phyloP scores from a whole-genome alignment of 2,113 vertebrate species.

The Neoarius graeffei region DNA sequence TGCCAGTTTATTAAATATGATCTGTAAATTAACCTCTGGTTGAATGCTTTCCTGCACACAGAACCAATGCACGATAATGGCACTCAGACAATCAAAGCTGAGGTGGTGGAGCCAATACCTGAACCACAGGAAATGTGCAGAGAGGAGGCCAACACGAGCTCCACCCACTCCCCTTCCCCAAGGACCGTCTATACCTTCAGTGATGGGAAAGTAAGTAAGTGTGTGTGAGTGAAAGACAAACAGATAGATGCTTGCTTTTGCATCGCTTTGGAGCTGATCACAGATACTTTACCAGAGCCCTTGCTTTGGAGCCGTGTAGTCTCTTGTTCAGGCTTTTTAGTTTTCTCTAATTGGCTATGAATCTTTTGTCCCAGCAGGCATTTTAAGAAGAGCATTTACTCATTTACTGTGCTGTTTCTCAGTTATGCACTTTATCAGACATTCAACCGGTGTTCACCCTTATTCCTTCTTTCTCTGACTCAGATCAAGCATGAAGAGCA shows the following conservation, averaged over 20 bases:
- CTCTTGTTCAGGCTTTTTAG: constrained; percentile 42
- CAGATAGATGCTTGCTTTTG: not conserved
- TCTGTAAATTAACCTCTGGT: constrained; percentile 23
- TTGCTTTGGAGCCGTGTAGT: constrained; percentile 26
- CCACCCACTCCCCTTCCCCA: constrained; percentile 78
- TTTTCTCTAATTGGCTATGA: constrained; percentile 48
- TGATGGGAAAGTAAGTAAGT: constrained; percentile 74
- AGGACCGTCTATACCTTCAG: constrained; percentile 80
- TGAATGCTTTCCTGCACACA: constrained; percentile 52
- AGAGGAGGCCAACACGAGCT: constrained; percentile 82
- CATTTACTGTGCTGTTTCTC: constrained; percentile 45
- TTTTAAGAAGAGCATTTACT: constrained; percentile 48
- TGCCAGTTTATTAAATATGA: not conserved
- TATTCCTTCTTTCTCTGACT: constrained; percentile 69
- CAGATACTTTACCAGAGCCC: not conserved
- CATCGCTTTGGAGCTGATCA: not conserved
- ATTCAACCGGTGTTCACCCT: constrained; percentile 30
- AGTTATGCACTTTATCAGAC: constrained; percentile 48
- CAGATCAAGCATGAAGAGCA: constrained; percentile 76
- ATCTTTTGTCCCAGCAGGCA: constrained; percentile 35
- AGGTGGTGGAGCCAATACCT: constrained; percentile 76
- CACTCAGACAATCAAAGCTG: constrained; percentile 82
- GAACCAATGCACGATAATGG: constrained; percentile 82
- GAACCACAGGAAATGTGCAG: constrained; percentile 74
- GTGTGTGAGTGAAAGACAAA: not conserved